These are phyloP conservation scores for Varanus komodoensis DNA, from an alignment of 2,113 vertebrate genomes.

Conservation along the genomic window DNA sequence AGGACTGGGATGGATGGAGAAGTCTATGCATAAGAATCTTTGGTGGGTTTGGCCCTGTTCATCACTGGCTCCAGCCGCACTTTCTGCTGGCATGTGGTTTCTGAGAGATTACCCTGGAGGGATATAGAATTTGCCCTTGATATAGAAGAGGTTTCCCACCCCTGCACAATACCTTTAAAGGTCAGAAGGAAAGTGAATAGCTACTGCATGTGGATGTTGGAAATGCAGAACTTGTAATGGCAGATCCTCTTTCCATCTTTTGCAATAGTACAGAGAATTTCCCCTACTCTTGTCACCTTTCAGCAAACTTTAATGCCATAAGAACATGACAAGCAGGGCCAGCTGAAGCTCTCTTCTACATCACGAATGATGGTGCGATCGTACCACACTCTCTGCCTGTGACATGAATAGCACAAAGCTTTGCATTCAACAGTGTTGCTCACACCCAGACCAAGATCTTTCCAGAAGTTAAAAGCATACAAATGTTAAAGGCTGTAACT, in stretches of 20 bases:
- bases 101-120: not conserved
- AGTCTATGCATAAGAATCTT: too few relatives aligned
- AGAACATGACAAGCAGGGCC: not conserved
- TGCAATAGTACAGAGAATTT: not conserved
- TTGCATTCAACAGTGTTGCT: not conserved
- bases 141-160: not conserved
- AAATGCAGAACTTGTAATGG: too few relatives aligned
- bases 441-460: not conserved
- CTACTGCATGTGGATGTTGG: not conserved
- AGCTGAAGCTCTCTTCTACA: not conserved
- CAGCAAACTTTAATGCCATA: not conserved
- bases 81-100: not conserved
- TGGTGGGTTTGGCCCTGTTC: not conserved
- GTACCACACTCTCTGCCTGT: not conserved
- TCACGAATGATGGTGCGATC: not conserved
- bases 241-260: too few relatives aligned
- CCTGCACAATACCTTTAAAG: not conserved
- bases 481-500: not conserved
- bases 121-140: not conserved
- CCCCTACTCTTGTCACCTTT: not conserved
- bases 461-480: not conserved
- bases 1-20: not conserved
- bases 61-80: not conserved
- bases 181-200: not conserved
- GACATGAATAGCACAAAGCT: not conserved